Evolutionary conservation across 2,113 vertebrate genomes (phyloP), one percentile per base, ranked within the genome.

Genomic region (Pachyramphus minor): DNA sequence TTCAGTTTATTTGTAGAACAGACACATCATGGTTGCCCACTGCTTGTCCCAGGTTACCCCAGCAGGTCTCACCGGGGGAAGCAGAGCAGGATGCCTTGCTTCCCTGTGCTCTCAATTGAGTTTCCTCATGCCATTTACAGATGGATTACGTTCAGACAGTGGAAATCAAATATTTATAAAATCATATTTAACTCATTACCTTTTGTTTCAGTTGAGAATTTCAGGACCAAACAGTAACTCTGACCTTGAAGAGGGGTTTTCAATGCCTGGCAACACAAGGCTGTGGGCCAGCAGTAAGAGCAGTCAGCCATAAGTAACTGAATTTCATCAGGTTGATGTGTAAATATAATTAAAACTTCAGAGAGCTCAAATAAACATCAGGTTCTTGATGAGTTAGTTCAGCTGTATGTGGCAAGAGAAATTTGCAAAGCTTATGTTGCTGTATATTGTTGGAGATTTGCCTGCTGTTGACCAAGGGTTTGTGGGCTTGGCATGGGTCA

Each of bases 121-220:
- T 86, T 84, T 90, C 44, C 64, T 86, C 30, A 24, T 75, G 88
- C 53, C 81, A 72, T 95, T 96, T 92, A 63, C 52, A 68, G 58
- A 37, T 75, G 68, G 56, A 52, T 94, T 90, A 68, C 2, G 0
- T 66, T 66, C 41, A 92, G 56, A 53, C 37, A 39, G 63, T 89
- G 64, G 49, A 92, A 94, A 96, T 93, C 44, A 96, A 95, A 94
- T 93, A 94, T 94, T 95, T 96, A 88, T 90, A 86, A 80, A 95
- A 91, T 75, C 76, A 44, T 87, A 86, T 80, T 94, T 95, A 73
- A 89, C 87, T 94, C 71, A 79, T 89, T 95, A 56, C 35, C n/a
- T 82, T 25, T 5, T 93, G 69, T 89, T 95, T 95, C 80, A 69
- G n/a, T 75, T 79, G 72, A 92, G 49, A 87, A 87, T 88, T 90